Evolutionary conservation across 2,888 invertebrate genomes (phyloP).

Genomic region (Andrena praecox): DNA sequence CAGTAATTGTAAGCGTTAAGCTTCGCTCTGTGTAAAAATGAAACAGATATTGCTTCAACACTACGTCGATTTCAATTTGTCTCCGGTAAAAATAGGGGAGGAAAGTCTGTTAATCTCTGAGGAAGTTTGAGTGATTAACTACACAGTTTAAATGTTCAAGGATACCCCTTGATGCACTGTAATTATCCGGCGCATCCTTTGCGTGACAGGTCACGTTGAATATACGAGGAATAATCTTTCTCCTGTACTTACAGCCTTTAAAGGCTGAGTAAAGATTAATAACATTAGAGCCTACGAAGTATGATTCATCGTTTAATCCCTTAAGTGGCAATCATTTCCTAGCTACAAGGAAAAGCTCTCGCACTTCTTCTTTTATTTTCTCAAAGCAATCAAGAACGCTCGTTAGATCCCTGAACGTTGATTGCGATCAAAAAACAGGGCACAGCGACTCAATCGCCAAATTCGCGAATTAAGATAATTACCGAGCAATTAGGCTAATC

Average conservation of each 20-base stretch:
- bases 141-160: conserved; percentile 34
- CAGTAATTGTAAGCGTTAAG: no score
- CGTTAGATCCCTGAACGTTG: not conserved
- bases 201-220: conserved; percentile 20
- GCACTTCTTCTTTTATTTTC: no score
- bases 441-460: not conserved
- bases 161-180: conserved; percentile 20
- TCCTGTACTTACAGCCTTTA: not conserved
- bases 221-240: conserved; percentile 28
- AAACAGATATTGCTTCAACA: not conserved
- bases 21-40: not conserved
- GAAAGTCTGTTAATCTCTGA: no score
- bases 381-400: not conserved
- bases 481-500: not conserved
- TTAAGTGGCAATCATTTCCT: no score
- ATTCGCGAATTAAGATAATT: not conserved
- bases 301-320: no score
- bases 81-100: not conserved
- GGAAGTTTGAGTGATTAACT: not conserved
- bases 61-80: not conserved
- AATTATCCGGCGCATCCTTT: conserved; percentile 52
- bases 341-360: no score
- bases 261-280: not conserved
- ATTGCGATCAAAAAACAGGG: not conserved
- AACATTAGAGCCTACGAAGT: no score